These are phyloP conservation scores for Dryobates pubescens DNA, from an alignment of 2,797 vertebrate genomes.

Conservation along the genomic window DNA sequence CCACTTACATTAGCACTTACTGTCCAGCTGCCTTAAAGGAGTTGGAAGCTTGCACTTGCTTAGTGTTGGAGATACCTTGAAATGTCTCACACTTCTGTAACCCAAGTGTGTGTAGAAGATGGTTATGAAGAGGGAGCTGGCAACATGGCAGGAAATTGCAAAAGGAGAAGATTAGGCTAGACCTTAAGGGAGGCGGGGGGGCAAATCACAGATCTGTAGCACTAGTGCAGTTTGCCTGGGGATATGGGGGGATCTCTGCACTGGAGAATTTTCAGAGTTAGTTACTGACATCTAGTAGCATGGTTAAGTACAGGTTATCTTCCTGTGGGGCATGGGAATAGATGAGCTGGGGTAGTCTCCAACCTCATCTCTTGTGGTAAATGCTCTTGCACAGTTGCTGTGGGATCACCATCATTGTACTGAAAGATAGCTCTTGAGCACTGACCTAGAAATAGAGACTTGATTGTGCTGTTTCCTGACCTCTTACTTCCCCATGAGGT, in stretches of 20 bases:
- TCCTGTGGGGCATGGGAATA: neutral
- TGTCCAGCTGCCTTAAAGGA: neutral
- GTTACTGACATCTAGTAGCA: neutral
- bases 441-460: neutral
- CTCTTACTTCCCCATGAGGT: neutral
- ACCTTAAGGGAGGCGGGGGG: neutral
- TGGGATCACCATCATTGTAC: neutral
- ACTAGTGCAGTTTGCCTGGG: neutral
- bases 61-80: neutral
- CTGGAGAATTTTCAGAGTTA: neutral
- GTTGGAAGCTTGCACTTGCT: neutral
- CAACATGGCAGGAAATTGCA: neutral
- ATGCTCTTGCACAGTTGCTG: neutral
- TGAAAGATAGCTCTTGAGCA: neutral
- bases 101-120: rapidly evolving
- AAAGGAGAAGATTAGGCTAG: neutral
- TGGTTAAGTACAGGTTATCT: neutral
- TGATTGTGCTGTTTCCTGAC: neutral
- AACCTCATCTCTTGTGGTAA: neutral
- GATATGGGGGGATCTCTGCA: neutral
- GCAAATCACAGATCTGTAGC: neutral
- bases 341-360: neutral
- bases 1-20: neutral
- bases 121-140: neutral
- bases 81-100: neutral